A percentile compares a stretch with the other conserved stretches of the same genome.
Conservation (phyloP, 2,888 invertebrate species). For the Andrena fulva region DNA sequence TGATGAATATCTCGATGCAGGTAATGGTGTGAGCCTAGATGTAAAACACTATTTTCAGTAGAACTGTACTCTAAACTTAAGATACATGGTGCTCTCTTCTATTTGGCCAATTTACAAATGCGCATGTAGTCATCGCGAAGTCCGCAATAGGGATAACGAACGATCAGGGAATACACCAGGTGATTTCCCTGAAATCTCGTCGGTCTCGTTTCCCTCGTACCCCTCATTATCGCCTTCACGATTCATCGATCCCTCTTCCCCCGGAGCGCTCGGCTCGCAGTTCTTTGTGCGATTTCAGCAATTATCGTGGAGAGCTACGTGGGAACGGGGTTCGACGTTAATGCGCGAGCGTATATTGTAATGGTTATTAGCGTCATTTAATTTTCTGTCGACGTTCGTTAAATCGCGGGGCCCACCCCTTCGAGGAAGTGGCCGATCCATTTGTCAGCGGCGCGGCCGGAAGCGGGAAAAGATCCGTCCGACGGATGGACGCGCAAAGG, state of each 20-base stretch:
- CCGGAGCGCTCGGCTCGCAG: constrained; percentile 19
- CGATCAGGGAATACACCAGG: background rate
- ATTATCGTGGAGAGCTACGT: constrained; percentile 54
- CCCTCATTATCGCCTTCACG: constrained; percentile 33
- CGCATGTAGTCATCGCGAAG: background rate
- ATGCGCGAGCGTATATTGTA: constrained; percentile 63
- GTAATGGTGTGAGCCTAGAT: background rate
- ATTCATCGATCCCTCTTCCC: constrained; percentile 42
- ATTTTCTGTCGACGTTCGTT: constrained; percentile 71
- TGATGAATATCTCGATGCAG: background rate
- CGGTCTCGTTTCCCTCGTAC: constrained; percentile 22
- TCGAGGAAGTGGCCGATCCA: constrained; percentile 73
- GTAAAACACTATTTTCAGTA: background rate
- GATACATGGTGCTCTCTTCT: background rate
- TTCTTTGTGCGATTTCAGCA: constrained; percentile 55
- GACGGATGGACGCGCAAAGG: constrained; percentile 71
- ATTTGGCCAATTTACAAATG: background rate
- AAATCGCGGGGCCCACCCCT: constrained; percentile 64
- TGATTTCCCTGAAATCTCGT: constrained; percentile 20
- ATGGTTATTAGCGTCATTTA: constrained; percentile 72
- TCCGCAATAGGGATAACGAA: background rate
- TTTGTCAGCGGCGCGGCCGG: constrained; percentile 70
- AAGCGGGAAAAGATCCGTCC: constrained; percentile 66
- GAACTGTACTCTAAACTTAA: background rate
- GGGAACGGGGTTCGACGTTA: constrained; percentile 52